These are phyloP conservation scores for Microtus oregoni DNA, from an alignment of 2,113 vertebrate species.

Conservation along the genomic window DNA sequence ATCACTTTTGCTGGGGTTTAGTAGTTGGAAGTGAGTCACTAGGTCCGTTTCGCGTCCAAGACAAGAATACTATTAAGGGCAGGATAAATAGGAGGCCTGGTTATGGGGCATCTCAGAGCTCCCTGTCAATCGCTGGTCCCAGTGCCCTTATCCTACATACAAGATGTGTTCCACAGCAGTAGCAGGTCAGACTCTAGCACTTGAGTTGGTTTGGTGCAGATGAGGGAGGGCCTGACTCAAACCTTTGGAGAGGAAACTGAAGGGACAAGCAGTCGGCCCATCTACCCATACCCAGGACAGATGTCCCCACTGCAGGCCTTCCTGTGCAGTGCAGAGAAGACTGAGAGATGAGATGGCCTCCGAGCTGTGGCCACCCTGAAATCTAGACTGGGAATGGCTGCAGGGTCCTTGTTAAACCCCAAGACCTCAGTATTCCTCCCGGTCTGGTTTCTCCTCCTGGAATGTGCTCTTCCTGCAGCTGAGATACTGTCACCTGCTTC, in stretches of 20 bases:
- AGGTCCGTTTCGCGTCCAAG: rapidly evolving
- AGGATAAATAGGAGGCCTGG: rapidly evolving
- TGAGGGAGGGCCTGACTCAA: not conserved
- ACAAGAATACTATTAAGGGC: not conserved
- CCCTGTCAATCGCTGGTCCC: not conserved
- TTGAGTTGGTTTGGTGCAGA: not conserved
- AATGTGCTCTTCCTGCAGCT: rapidly evolving
- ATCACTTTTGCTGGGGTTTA: not conserved
- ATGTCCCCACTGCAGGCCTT: rapidly evolving
- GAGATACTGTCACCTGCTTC: not conserved
- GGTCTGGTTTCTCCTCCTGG: too few species aligned
- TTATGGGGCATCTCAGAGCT: not conserved
- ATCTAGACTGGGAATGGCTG: not conserved
- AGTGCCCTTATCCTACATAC: not conserved
- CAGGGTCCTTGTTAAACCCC: not conserved
- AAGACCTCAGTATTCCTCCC: rapidly evolving
- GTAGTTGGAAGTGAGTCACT: not conserved
- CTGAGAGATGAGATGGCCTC: too few species aligned
- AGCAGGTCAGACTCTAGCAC: too few species aligned
- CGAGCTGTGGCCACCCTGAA: not conserved
- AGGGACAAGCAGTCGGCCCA: too few species aligned
- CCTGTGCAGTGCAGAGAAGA: not conserved
- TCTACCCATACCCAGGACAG: not conserved
- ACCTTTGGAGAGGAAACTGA: too few species aligned
- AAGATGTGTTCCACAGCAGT: rapidly evolving